These are phyloP conservation scores for Bilobella aurantiaca DNA, from an alignment of 1,140 invertebrate genomes.

Conservation along the genomic window DNA sequence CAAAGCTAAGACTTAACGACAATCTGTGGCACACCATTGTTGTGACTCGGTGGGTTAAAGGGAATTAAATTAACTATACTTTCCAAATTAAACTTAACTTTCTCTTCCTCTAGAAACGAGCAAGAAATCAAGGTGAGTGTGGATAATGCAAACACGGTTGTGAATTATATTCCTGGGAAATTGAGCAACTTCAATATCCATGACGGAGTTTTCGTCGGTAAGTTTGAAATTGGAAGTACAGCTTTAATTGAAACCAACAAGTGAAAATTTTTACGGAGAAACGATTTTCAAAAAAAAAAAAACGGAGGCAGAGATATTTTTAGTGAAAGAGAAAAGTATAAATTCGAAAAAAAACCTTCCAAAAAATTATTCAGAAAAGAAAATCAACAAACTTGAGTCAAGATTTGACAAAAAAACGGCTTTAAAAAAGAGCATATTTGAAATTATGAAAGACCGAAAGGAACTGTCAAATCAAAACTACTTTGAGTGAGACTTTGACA, in stretches of 20 bases:
- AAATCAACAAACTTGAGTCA: no score
- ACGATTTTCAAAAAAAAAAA: no score
- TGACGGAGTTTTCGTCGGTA: constrained; percentile 73
- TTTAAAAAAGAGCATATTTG: no score
- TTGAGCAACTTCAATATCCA: constrained; percentile 74
- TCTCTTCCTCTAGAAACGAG: constrained; percentile 61
- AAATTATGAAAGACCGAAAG: no score
- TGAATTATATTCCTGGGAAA: constrained; percentile 67
- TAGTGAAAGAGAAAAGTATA: no score
- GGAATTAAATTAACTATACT: background rate
- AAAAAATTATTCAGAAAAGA: no score
- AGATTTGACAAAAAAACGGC: no score
- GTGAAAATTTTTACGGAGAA: background rate
- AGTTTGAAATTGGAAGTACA: background rate
- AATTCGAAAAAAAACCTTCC: no score
- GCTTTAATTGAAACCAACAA: background rate
- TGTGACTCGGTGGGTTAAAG: constrained; percentile 61
- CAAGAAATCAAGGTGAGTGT: constrained; percentile 73
- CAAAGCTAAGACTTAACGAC: constrained; percentile 76
- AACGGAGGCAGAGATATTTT: no score
- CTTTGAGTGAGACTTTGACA: no score
- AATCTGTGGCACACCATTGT: constrained; percentile 82
- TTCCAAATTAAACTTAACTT: no score
- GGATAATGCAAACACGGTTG: constrained; percentile 65
- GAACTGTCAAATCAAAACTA: no score